Evolutionary conservation across 2,888 invertebrate species (phyloP).

Genomic region (Doris montereyensis): DNA sequence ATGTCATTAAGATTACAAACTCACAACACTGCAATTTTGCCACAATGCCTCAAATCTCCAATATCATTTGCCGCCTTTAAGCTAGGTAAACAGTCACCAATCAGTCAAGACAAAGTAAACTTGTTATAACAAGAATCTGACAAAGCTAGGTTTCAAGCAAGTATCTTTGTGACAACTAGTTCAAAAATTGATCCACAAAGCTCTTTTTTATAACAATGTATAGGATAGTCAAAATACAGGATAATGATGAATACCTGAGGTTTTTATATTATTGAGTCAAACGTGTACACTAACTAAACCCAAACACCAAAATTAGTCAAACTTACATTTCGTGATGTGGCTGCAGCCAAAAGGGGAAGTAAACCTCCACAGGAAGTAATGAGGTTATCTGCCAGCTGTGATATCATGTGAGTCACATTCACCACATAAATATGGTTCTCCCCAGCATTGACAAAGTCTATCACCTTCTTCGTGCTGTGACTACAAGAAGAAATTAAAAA

Average conservation of each 20-base stretch:
- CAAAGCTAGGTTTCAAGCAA: too few relatives aligned
- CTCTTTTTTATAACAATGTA: background rate
- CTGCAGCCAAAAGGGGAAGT: constrained; percentile 95
- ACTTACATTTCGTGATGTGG: constrained; percentile 97
- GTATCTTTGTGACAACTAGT: too few relatives aligned
- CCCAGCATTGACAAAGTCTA: constrained; percentile 98
- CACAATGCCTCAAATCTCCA: too few relatives aligned
- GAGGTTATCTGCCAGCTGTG: constrained; percentile 97
- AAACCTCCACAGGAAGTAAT: constrained; percentile 99
- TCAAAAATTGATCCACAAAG: too few relatives aligned
- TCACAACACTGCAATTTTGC: too few relatives aligned
- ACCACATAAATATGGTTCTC: constrained; percentile 99
- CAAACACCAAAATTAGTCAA: background rate
- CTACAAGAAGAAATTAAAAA: too few relatives aligned
- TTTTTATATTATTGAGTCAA: too few relatives aligned
- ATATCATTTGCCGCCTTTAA: too few relatives aligned
- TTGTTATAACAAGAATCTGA: too few relatives aligned
- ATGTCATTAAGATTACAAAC: too few relatives aligned
- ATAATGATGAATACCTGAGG: background rate
- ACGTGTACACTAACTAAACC: background rate
- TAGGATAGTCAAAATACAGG: background rate
- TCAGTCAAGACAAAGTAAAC: too few relatives aligned
- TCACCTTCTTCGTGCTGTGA: constrained; percentile 95
- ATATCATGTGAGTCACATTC: constrained; percentile 98
- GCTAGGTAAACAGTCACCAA: too few relatives aligned